These are phyloP conservation scores for Drosophila baimaii DNA, from an alignment of 1,140 invertebrate genomes.

Conservation along the genomic window DNA sequence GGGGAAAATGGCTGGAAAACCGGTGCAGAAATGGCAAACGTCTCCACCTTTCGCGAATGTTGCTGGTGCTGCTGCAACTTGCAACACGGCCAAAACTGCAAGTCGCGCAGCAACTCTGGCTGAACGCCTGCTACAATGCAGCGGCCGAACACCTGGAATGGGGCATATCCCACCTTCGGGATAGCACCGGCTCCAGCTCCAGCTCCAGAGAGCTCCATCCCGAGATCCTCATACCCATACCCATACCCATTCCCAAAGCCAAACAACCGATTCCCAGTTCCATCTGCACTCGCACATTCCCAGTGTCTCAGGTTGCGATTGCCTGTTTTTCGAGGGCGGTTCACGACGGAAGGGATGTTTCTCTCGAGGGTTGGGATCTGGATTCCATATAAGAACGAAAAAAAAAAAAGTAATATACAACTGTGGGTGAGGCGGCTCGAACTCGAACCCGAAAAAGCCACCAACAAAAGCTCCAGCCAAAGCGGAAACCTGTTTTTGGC, in stretches of 20 bases:
- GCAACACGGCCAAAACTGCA: slow-evolving; percentile 50
- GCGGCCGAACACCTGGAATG: slow-evolving; percentile 76
- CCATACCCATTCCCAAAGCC: background rate
- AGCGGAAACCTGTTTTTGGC: slow-evolving; percentile 68
- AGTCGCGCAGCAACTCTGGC: slow-evolving; percentile 22
- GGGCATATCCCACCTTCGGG: slow-evolving; percentile 73
- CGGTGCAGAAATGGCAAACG: slow-evolving; percentile 55
- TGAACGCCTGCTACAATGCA: slow-evolving; percentile 75
- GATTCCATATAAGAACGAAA: slow-evolving; percentile 8
- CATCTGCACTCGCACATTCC: slow-evolving; percentile 40
- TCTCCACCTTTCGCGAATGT: slow-evolving; percentile 39
- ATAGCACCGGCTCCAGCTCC: slow-evolving; percentile 40
- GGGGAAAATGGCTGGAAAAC: slow-evolving; percentile 56
- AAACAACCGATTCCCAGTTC: slow-evolving; percentile 24
- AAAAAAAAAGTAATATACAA: slow-evolving; percentile 6
- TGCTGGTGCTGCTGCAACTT: slow-evolving; percentile 47
- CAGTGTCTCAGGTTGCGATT: slow-evolving; percentile 46
- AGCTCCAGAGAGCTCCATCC: background rate
- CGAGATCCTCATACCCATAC: background rate
- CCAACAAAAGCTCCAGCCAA: slow-evolving; percentile 38
- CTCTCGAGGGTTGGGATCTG: slow-evolving; percentile 26
- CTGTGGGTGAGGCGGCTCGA: slow-evolving; percentile 45
- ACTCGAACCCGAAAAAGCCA: slow-evolving; percentile 46
- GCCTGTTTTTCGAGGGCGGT: slow-evolving; percentile 34
- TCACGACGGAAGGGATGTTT: slow-evolving; percentile 41